Percentiles rank a stretch among this genome's conserved stretches.
Conservation (phyloP, 2,888 invertebrate genomes). For the Lasioglossum pauxillum region DNA sequence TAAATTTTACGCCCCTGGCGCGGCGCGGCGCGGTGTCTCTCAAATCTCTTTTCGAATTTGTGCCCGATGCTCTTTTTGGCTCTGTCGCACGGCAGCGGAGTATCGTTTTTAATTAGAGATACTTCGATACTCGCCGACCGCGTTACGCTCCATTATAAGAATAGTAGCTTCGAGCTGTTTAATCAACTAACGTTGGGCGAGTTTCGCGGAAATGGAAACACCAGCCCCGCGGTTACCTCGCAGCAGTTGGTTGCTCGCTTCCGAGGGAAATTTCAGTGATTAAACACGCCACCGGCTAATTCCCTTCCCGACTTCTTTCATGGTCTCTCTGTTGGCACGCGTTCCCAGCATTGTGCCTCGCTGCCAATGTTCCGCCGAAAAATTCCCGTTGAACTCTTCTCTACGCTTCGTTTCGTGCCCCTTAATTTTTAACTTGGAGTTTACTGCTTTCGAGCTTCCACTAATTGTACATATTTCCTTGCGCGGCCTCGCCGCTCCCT, state of each 20-base stretch:
- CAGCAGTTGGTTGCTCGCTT: background rate
- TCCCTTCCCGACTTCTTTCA: constrained; percentile 10
- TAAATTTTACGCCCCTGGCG: background rate
- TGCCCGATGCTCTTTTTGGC: background rate
- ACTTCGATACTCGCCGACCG: background rate
- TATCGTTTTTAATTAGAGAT: constrained; percentile 17
- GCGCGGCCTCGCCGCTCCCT: background rate
- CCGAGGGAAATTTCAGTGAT: constrained; percentile 8
- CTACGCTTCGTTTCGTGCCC: background rate
- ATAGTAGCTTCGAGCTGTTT: constrained; percentile 11
- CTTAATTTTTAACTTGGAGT: background rate
- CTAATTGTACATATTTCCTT: background rate
- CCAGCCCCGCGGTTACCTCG: background rate
- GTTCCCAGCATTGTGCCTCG: background rate
- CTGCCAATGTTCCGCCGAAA: background rate
- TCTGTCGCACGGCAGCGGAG: background rate
- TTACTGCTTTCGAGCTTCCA: background rate
- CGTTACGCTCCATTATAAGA: constrained; percentile 11
- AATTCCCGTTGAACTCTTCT: background rate
- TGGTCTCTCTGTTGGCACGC: background rate
- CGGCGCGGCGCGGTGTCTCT: background rate
- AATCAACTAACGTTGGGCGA: background rate
- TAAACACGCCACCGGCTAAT: constrained; percentile 5
- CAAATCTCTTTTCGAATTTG: constrained; percentile 8
- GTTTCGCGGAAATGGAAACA: constrained; percentile 1